Evolutionary conservation across 2,113 vertebrate species (phyloP).

Genomic region (Noturus placidus): DNA sequence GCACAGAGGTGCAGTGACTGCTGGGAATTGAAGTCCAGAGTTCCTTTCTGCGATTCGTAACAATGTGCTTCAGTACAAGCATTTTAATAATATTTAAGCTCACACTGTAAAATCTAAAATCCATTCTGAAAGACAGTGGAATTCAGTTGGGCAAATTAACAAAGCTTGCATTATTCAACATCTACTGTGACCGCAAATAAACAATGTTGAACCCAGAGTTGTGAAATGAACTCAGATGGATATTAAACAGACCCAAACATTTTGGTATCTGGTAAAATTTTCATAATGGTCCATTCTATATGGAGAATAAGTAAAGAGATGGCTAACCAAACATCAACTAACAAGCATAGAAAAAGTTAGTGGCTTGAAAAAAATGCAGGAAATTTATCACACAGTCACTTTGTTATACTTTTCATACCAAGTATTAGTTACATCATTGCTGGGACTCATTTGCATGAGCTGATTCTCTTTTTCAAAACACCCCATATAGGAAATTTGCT

Average conservation of each 20-base stretch:
- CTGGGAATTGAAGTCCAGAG: too few species aligned
- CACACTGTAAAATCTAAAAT: neutral
- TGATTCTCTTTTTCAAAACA: constrained; percentile 30
- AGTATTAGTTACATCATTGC: constrained; percentile 26
- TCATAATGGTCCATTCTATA: neutral
- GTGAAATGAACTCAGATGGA: constrained; percentile 17
- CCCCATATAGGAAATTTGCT: constrained; percentile 40
- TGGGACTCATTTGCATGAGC: constrained; percentile 26
- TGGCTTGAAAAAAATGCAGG: constrained; percentile 22
- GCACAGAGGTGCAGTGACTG: too few species aligned
- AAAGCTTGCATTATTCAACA: constrained; percentile 26
- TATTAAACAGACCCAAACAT: constrained; percentile 24
- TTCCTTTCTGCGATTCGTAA: too few species aligned
- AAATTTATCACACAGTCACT: constrained; percentile 14
- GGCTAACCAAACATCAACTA: neutral
- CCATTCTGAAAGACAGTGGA: neutral
- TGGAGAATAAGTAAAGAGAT: neutral
- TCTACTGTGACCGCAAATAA: neutral
- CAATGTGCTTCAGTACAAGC: neutral
- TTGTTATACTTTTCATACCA: constrained; percentile 27
- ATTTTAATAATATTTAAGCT: neutral
- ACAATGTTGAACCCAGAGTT: constrained; percentile 24
- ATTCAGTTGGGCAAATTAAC: neutral
- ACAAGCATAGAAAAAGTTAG: neutral
- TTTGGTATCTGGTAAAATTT: constrained; percentile 31